These are phyloP conservation scores for Brachionus sp. DNA, from an alignment of 1,140 invertebrate genomes.

Conservation along the genomic window DNA sequence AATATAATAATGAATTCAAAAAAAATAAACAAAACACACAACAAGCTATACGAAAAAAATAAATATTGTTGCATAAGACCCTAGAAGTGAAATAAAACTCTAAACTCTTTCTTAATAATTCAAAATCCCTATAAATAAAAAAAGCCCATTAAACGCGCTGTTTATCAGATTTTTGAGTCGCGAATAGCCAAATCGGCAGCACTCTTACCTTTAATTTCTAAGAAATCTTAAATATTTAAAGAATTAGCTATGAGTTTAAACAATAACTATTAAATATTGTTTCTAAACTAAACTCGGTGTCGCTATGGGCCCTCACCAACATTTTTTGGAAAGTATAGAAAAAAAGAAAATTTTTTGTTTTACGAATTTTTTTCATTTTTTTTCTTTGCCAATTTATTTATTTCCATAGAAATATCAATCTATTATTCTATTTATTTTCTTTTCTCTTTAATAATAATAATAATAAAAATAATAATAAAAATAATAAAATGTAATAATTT, in stretches of 20 bases:
- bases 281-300: not conserved
- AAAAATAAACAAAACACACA: not conserved
- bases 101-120: not conserved
- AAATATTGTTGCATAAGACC: not conserved
- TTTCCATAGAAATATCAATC: slow-evolving; percentile 44
- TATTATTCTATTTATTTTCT: not conserved
- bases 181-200: not conserved
- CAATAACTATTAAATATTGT: not conserved
- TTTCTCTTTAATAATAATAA: not conserved
- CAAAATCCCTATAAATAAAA: not conserved
- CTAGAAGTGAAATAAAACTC: not conserved
- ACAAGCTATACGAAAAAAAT: not conserved
- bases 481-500: slow-evolving; percentile 2
- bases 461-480: not conserved
- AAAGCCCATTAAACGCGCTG: not conserved
- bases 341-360: not conserved
- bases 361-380: not conserved
- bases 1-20: not conserved
- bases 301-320: slow-evolving; percentile 10
- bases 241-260: not conserved
- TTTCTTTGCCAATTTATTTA: slow-evolving; percentile 33
- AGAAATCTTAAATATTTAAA: slow-evolving; percentile 11
- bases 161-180: not conserved
- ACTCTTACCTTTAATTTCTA: slow-evolving; percentile 3
- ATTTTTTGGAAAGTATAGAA: too few species aligned